A percentile compares a stretch with the other conserved stretches of the same genome.
Conservation (phyloP, 2,113 vertebrate species). For the Dasyurus viverrinus region DNA sequence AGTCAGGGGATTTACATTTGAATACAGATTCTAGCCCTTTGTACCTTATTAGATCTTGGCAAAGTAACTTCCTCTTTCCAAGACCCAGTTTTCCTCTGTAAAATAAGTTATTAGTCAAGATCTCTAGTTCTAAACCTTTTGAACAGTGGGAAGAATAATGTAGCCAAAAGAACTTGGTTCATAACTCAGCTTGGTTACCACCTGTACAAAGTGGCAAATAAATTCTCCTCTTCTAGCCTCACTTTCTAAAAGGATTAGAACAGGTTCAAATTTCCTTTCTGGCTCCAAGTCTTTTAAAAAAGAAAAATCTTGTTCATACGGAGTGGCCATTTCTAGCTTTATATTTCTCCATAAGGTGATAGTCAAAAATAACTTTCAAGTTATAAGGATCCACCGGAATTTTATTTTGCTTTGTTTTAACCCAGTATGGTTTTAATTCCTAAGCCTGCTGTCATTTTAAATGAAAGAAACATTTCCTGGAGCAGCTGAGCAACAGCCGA, state of each 20-base stretch:
- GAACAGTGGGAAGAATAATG: neutral
- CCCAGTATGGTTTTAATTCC: rapidly evolving
- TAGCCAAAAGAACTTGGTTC: neutral
- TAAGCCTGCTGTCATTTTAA: neutral
- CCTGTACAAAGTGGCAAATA: neutral
- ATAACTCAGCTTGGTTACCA: neutral
- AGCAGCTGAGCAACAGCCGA: neutral
- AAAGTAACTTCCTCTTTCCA: neutral
- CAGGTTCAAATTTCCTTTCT: neutral
- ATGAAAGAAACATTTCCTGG: neutral
- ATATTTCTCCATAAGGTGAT: neutral
- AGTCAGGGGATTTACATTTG: neutral
- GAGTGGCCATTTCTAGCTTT: neutral
- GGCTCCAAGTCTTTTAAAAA: neutral
- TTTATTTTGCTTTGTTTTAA: neutral
- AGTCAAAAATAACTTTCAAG: neutral
- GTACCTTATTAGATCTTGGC: neutral
- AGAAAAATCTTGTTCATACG: neutral
- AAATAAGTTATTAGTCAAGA: neutral
- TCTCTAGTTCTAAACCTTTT: neutral
- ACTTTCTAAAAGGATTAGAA: neutral
- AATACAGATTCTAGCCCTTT: neutral
- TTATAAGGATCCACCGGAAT: neutral
- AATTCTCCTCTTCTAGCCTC: neutral
- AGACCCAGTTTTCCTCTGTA: neutral